Evolutionary conservation across 2,888 invertebrate genomes (phyloP).

Genomic region (Watsonalla cultraria): DNA sequence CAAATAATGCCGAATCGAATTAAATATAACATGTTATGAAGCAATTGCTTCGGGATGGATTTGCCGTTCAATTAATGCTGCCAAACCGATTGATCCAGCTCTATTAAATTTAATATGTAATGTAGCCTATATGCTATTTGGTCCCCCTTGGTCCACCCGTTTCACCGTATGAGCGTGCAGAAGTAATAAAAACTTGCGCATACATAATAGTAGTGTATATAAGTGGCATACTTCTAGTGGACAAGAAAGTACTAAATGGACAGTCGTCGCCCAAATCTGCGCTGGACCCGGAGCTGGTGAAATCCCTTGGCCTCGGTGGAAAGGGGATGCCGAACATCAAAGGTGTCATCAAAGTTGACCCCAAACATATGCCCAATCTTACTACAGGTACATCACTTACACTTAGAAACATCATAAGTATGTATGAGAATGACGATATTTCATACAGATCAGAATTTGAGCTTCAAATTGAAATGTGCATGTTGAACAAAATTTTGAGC

Average conservation of each 20-base stretch:
- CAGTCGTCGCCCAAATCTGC: slow-evolving; percentile 66
- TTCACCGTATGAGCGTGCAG: too few relatives aligned
- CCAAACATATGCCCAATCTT: slow-evolving; percentile 83
- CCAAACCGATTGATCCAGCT: too few relatives aligned
- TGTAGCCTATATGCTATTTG: too few relatives aligned
- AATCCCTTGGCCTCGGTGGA: slow-evolving; percentile 69
- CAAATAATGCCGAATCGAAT: too few relatives aligned
- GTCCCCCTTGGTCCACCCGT: too few relatives aligned
- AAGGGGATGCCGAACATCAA: slow-evolving; percentile 80
- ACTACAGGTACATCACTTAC: slow-evolving; percentile 57
- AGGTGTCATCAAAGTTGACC: slow-evolving; percentile 86
- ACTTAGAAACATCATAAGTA: neutral
- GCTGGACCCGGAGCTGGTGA: slow-evolving; percentile 74
- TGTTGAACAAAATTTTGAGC: neutral
- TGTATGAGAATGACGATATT: neutral
- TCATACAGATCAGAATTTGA: neutral
- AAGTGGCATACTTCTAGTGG: slow-evolving; percentile 33
- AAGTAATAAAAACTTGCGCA: too few relatives aligned
- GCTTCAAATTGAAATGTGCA: too few relatives aligned
- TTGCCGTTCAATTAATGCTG: too few relatives aligned
- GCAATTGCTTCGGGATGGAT: too few relatives aligned
- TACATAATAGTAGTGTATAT: too few relatives aligned
- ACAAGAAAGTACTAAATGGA: slow-evolving; percentile 70
- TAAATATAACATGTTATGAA: too few relatives aligned
- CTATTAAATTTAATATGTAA: too few relatives aligned